phyloP scores from a whole-genome alignment of 2,113 vertebrate genomes.

The Gymnarchus niloticus region DNA sequence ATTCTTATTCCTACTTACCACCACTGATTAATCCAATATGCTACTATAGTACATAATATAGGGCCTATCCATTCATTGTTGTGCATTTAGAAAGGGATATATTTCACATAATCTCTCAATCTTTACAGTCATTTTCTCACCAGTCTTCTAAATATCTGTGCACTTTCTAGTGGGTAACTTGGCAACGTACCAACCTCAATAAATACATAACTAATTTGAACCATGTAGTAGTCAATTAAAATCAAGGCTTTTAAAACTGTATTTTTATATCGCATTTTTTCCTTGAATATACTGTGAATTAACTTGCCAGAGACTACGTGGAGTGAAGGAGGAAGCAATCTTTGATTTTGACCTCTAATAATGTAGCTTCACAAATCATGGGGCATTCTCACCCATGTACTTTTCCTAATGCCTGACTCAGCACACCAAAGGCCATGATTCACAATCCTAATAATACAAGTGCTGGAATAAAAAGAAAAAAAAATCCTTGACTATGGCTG shows the following conservation, averaged over 20 bases:
- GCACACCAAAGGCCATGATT: not conserved
- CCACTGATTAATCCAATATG: not conserved
- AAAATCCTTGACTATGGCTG: not conserved
- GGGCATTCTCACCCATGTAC: not conserved
- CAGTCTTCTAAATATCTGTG: conserved; percentile 55
- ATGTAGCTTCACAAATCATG: not conserved
- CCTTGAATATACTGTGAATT: conserved; percentile 79
- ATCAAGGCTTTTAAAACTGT: conserved; percentile 81
- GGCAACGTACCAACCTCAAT: conserved; percentile 69
- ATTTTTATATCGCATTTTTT: conserved; percentile 80
- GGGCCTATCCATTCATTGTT: not conserved
- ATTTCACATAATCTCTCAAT: not conserved
- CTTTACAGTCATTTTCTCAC: not conserved
- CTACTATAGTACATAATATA: not conserved
- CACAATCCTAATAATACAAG: not conserved
- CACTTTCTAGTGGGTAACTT: conserved; percentile 49
- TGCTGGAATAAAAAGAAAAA: not conserved
- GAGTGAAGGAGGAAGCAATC: not conserved
- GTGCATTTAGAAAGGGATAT: not conserved
- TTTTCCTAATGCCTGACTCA: not conserved
- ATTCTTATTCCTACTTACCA: not conserved
- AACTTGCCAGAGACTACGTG: conserved; percentile 62
- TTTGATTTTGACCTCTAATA: conserved; percentile 11
- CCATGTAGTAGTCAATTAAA: conserved; percentile 84
- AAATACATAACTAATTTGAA: conserved; percentile 89